Percentiles rank a stretch among this genome's conserved stretches.
Conservation (phyloP, 2,113 vertebrate genomes). For the Cyprinodon tularosa region DNA sequence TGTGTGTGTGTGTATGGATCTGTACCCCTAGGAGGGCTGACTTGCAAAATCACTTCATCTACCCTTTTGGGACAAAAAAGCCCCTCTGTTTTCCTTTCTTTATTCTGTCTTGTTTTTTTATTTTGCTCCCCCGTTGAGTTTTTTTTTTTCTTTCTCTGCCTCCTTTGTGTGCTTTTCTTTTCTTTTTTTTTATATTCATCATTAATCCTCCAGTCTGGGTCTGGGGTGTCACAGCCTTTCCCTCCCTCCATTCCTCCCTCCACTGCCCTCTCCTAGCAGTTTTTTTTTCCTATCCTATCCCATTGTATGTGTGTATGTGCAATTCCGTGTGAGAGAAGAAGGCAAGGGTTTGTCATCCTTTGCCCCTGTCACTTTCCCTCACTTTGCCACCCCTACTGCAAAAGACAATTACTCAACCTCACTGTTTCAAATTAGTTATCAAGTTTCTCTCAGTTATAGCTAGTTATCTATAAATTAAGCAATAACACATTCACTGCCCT, state of each 20-base stretch:
- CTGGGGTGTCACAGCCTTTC: slow-evolving; percentile 60
- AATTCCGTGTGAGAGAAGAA: slow-evolving; percentile 24
- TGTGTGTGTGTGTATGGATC: slow-evolving; percentile 35
- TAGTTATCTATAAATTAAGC: neutral
- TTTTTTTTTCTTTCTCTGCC: slow-evolving; percentile 37
- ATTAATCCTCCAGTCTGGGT: slow-evolving; percentile 72
- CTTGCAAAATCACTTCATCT: slow-evolving; percentile 65
- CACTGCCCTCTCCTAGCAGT: slow-evolving; percentile 42
- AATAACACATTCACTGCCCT: neutral
- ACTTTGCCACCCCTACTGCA: slow-evolving; percentile 43
- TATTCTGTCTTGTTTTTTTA: slow-evolving; percentile 30
- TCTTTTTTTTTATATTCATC: slow-evolving; percentile 70
- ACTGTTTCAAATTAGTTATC: neutral
- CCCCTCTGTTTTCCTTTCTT: slow-evolving; percentile 29
- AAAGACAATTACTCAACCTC: slow-evolving; percentile 45
- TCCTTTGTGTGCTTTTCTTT: slow-evolving; percentile 70
- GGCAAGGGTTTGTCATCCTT: slow-evolving; percentile 48
- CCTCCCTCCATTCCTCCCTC: slow-evolving; percentile 54
- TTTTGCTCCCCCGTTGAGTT: neutral
- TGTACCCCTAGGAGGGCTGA: slow-evolving; percentile 57
- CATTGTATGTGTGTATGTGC: slow-evolving; percentile 18
- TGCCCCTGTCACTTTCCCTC: slow-evolving; percentile 48
- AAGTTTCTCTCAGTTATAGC: neutral
- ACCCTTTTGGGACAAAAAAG: slow-evolving; percentile 62
- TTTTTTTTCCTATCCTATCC: slow-evolving; percentile 16